Evolutionary conservation across 1,140 invertebrate genomes (phyloP), one percentile per base, ranked within the genome.

Genomic region (Ips typographus): DNA sequence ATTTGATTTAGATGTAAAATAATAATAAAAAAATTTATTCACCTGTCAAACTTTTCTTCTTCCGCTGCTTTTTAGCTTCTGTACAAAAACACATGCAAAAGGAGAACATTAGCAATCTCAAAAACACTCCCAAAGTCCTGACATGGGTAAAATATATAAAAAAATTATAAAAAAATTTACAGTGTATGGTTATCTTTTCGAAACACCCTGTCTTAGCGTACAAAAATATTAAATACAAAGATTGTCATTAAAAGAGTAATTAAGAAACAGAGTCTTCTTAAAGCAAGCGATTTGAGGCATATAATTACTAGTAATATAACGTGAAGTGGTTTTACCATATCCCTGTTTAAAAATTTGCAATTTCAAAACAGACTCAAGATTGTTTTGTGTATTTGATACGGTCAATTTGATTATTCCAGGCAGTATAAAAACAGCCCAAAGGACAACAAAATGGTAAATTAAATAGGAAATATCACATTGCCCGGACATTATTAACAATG

Each of bases 1-100:
- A 47, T 47, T 47, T 49, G 36, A 62, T 51, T 36, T 41, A 47
- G 59, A 57, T 72, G 22, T 22, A 22, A 22, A 22, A 22, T 22
- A 22, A 22, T 22, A 22, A 22, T 22, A 22, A 77, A 78, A 77
- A 73, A 79, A 76, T 73, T 75, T 75, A 79, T 78, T 93, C 90
- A 93, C 91, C 91, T 88, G 90, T 86, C 83, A 91, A 83, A 82
- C 90, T 93, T 87, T 93, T 93, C 86, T 91, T 92, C 86, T 90
- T 91, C 86, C 90, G 89, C 84, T 91, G 89, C 89, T 93, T 94
- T 92, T 93, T 94, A 88, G 90, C 91, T 88, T 94, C 92, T 94
- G 89, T 80, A 80, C 83, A 85, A 81, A 86, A 85, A 84, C 80
- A 81, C 84, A 85, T 85, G 83, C 84, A 85, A 85, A 85, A 85